phyloP scores from a whole-genome alignment of 2,113 vertebrate species.

The Hemibagrus wyckioides region DNA sequence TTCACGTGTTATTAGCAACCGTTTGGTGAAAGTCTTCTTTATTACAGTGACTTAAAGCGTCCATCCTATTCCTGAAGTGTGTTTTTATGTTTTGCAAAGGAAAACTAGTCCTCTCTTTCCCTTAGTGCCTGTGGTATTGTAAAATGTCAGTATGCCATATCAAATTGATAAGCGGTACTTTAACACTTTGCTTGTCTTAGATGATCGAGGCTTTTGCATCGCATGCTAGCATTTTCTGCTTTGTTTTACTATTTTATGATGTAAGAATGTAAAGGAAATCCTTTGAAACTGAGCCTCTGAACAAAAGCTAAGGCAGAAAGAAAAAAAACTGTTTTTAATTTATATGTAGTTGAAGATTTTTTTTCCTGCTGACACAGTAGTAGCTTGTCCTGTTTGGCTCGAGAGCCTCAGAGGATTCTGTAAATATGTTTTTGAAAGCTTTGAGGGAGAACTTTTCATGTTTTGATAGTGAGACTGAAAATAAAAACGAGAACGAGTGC shows the following conservation, averaged over 20 bases:
- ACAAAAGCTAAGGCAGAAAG: not conserved
- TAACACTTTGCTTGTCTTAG: not conserved
- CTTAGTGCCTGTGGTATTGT: not conserved
- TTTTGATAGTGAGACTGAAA: constrained; percentile 41
- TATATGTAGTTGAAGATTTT: constrained; percentile 23
- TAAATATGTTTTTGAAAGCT: constrained; percentile 10
- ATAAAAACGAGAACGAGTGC: not conserved
- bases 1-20: not conserved
- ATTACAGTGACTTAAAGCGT: not conserved
- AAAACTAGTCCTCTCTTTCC: not conserved
- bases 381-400: constrained; percentile 2
- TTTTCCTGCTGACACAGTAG: constrained; percentile 4
- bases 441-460: constrained; percentile 6
- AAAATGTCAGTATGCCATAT: not conserved
- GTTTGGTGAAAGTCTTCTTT: not conserved
- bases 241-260: not conserved
- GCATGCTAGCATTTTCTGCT: constrained; percentile 1
- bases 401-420: not conserved
- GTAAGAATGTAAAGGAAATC: not conserved
- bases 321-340: not conserved
- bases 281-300: constrained; percentile 12
- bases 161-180: not conserved
- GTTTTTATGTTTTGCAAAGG: not conserved
- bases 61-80: not conserved
- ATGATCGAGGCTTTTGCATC: not conserved